These are phyloP conservation scores for Chelonoidis abingdonii DNA, from an alignment of 2,113 vertebrate species.

Conservation along the genomic window DNA sequence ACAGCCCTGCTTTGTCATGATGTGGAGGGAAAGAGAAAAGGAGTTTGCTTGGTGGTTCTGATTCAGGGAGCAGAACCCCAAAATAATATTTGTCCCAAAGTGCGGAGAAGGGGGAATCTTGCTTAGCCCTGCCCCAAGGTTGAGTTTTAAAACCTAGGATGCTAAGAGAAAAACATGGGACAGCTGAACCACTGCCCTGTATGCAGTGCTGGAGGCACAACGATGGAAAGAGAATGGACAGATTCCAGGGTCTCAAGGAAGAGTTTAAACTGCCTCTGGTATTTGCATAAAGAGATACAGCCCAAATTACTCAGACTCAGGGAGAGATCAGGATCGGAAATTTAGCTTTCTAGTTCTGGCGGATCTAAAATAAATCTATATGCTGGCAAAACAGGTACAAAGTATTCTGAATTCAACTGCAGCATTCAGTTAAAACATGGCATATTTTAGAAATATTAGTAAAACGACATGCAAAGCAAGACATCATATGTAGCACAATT, in stretches of 20 bases:
- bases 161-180: background rate
- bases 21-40: background rate
- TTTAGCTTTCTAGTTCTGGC: background rate
- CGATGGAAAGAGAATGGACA: background rate
- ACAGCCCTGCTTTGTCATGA: background rate
- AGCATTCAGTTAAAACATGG: slow-evolving; percentile 15
- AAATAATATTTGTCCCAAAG: background rate
- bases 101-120: background rate
- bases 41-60: background rate
- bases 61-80: background rate
- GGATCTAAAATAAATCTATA: background rate
- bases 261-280: background rate
- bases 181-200: background rate
- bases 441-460: slow-evolving; percentile 64
- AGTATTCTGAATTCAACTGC: slow-evolving; percentile 30
- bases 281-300: slow-evolving; percentile 7
- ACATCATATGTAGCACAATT: slow-evolving; percentile 23
- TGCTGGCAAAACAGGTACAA: background rate
- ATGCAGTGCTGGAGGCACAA: background rate
- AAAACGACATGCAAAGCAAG: slow-evolving; percentile 64
- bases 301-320: background rate
- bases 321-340: background rate
- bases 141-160: background rate
- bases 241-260: background rate
- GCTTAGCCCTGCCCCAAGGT: background rate